Evolutionary conservation across 2,888 invertebrate species (phyloP).

Genomic region (Dryadula phaetusa): DNA sequence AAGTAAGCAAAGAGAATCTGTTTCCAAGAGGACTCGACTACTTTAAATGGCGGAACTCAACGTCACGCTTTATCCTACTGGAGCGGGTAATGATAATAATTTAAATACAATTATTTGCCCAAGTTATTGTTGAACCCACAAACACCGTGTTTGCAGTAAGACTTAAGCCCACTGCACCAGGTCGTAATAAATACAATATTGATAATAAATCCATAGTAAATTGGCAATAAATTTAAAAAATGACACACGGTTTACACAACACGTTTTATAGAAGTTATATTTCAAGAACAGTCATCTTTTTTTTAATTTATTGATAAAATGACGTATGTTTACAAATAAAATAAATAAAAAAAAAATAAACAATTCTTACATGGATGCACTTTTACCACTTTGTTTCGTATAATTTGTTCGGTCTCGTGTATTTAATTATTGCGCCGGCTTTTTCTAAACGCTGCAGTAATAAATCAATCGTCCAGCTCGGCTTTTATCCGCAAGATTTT

Average conservation of each 20-base stretch:
- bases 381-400: conserved; percentile 5
- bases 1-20: no score
- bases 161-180: no score
- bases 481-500: conserved; percentile 43
- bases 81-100: no score
- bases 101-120: neutral
- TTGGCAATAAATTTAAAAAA: neutral
- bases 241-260: neutral
- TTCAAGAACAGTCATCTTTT: no score
- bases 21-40: no score
- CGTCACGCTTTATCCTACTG: no score
- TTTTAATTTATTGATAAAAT: no score
- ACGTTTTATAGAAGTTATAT: neutral
- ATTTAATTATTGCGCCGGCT: conserved; percentile 37
- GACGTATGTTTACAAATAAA: no score
- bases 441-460: conserved; percentile 39
- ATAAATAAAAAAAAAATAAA: no score
- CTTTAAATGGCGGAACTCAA: no score
- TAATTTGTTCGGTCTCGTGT: conserved; percentile 25
- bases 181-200: no score
- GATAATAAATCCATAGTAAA: neutral
- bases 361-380: conserved; percentile 1
- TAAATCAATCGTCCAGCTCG: conserved; percentile 46
- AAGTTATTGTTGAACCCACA: neutral
- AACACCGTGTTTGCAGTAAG: neutral